Percentiles rank a stretch among this genome's conserved stretches.
These are phyloP conservation scores for Natator depressus DNA, from an alignment of 2,113 vertebrate genomes.

Conservation along the genomic window DNA sequence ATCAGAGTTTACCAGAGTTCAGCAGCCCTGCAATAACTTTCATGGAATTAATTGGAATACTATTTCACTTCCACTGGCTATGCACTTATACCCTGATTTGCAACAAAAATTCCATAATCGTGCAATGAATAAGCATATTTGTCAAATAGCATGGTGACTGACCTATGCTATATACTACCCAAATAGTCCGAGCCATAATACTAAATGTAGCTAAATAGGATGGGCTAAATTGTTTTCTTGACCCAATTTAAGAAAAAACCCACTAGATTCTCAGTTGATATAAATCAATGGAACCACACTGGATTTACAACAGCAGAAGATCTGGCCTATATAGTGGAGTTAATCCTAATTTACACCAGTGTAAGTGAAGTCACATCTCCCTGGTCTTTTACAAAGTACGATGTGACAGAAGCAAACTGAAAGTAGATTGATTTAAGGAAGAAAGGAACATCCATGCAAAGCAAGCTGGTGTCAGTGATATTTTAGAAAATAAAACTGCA, in stretches of 20 bases:
- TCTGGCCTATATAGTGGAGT: conserved; percentile 50
- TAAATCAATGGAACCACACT: conserved; percentile 6
- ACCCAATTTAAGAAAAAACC: conserved; percentile 14
- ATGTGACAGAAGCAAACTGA: not conserved
- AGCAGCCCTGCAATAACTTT: not conserved
- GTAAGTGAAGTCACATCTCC: conserved; percentile 32
- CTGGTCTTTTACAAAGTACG: conserved; percentile 38
- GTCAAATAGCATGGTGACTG: not conserved
- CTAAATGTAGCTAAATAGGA: not conserved
- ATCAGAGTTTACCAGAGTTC: not conserved
- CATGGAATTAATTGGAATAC: not conserved
- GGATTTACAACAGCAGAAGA: conserved; percentile 29
- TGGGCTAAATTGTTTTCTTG: not conserved
- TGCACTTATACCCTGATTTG: not conserved
- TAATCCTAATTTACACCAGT: conserved; percentile 58
- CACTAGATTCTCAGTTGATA: conserved; percentile 7
- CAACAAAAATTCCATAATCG: not conserved
- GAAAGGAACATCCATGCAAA: not conserved
- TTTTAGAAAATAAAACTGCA: conserved; percentile 9
- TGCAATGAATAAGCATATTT: not conserved
- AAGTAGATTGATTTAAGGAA: not conserved
- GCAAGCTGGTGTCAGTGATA: not conserved
- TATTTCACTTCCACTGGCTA: not conserved
- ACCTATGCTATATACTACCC: not conserved
- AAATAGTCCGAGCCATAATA: not conserved